These are phyloP conservation scores for Chloroceryle amazona DNA, from an alignment of 2,797 vertebrate species.

Conservation along the genomic window DNA sequence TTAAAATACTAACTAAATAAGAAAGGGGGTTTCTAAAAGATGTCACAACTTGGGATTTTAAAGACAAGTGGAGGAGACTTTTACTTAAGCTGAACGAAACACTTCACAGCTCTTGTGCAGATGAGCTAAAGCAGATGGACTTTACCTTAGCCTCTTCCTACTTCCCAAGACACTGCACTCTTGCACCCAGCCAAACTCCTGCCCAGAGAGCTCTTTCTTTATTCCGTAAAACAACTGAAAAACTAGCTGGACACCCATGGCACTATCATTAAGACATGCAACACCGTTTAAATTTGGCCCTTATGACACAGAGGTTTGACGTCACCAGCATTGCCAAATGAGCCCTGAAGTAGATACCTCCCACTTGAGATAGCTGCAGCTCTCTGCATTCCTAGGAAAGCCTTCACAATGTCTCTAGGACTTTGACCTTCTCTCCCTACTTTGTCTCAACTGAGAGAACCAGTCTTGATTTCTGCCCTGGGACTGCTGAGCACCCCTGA, in stretches of 20 bases:
- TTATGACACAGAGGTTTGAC: neutral
- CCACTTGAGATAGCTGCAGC: accelerated
- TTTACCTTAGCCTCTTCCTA: neutral
- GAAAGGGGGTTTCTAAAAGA: neutral
- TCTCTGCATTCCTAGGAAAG: neutral
- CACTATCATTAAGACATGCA: neutral
- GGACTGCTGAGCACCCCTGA: neutral
- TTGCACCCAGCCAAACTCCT: neutral
- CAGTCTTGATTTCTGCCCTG: neutral
- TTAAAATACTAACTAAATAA: neutral
- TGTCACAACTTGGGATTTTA: neutral
- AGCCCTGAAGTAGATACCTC: neutral
- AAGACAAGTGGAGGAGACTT: neutral
- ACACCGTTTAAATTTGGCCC: neutral
- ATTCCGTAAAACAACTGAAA: neutral
- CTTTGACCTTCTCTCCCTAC: neutral
- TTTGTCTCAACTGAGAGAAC: neutral
- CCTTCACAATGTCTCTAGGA: neutral
- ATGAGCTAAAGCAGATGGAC: neutral
- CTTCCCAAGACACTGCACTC: neutral
- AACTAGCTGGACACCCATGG: neutral
- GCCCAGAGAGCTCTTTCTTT: neutral
- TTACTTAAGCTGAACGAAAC: neutral
- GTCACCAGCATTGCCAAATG: neutral
- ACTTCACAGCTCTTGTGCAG: neutral